phyloP scores from a whole-genome alignment of 2,888 invertebrate genomes.

The Zele albiditarsus region DNA sequence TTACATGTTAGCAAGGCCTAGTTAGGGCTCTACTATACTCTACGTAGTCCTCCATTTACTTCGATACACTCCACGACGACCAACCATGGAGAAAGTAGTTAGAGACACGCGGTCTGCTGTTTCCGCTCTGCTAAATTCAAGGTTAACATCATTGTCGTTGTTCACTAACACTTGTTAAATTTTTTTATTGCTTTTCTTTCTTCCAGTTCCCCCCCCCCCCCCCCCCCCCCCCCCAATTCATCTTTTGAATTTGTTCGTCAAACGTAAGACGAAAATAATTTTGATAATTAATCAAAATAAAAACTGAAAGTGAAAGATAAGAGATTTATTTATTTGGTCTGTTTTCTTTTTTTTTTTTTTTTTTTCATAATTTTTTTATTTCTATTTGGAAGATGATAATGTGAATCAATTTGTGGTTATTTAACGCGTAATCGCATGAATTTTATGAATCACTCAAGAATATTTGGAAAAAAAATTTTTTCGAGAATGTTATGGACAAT shows the following conservation, averaged over 20 bases:
- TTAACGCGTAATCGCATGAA: too few species aligned
- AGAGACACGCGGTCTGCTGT: slow-evolving; percentile 61
- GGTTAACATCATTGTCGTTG: slow-evolving; percentile 56
- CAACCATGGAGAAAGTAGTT: slow-evolving; percentile 68
- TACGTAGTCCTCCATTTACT: neutral
- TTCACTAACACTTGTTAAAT: slow-evolving; percentile 38
- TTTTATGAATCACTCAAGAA: too few species aligned
- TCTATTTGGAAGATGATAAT: too few species aligned
- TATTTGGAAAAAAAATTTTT: too few species aligned
- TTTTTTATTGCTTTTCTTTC: neutral
- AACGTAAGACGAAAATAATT: neutral
- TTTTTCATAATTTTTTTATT: too few species aligned
- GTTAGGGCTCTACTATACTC: neutral
- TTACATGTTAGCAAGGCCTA: neutral
- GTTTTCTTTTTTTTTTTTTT: neutral
- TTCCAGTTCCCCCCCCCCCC: neutral
- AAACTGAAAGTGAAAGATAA: neutral
- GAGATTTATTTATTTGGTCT: neutral
- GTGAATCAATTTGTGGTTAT: too few species aligned
- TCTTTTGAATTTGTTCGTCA: neutral
- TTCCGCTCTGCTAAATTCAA: slow-evolving; percentile 72
- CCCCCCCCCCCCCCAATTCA: slow-evolving; percentile 3
- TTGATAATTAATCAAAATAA: neutral
- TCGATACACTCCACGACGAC: slow-evolving; percentile 48
- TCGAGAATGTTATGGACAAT: too few species aligned